Base-by-base conservation (phyloP, 2,888 invertebrate species). In the Meloe dianella region DNA sequence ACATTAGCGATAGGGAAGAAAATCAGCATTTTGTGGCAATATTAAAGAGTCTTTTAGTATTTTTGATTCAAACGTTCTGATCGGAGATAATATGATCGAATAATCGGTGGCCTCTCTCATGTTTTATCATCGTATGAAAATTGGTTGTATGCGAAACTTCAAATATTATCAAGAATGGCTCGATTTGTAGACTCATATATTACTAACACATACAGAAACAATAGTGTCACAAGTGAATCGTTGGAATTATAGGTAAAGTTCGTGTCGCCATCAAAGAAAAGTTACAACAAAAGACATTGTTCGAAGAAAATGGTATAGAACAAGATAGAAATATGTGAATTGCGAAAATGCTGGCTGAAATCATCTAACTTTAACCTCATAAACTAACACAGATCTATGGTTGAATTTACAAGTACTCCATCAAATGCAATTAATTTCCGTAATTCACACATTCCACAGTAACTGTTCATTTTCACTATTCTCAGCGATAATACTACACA, bases 371-470 rank as follows among this genome's bases (percentile, higher is more conserved):
- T 47, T 7, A 20, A 27, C 14, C 27, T 51, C 17, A 17, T 35
- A 22, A 20, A 17, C 65, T 65, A 63, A 60, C 62, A 54, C 47
- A 47, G 57, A 61, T 54, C 57, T 57, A 24, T 67, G 67, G 65
- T 66, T 67, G 64, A 66, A 68, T 67, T 61, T 68, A 70, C 70
- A 70, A 24, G 65, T 56, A 64, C 66, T 62, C 63, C 66, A 68
- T 70, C 67, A 65, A 70, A 70, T 63, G 70, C 67, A 70, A 70
- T 70, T 70, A 70, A 70, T 70, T 68, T 66, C 61, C 65, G n/a
- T 57, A 60, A 65, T 70, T 65, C 67, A 65, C 65, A 69, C 69
- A 62, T 60, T 66, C 60, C 61, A 60, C 2, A 30, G 41, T 63
- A 57, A 54, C 59, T 61, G 54, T 65, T 62, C 62, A 59, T 17